Conservation (phyloP, 2,888 invertebrate genomes). For the Myopa tessellatipennis region DNA sequence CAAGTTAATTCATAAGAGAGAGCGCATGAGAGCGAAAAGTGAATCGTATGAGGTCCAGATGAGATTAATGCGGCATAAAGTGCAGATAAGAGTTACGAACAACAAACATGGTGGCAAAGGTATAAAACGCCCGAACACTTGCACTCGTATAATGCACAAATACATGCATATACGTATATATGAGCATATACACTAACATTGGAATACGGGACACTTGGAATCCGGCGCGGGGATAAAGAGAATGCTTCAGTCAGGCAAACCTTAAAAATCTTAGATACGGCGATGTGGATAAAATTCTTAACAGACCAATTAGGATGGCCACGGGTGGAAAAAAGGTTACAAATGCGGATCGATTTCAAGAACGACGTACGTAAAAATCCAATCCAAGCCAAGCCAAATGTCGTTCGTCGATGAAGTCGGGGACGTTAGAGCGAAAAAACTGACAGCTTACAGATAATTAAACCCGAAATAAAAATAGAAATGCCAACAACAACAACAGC, state of each 20-base stretch:
- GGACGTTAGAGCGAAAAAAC: background rate
- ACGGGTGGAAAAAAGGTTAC: background rate
- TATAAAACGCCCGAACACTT: background rate
- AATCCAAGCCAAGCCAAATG: too few species aligned
- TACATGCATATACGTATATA: too few species aligned
- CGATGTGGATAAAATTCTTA: background rate
- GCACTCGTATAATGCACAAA: background rate
- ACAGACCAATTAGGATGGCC: background rate
- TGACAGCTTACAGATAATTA: constrained; percentile 5
- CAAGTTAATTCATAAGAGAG: constrained; percentile 27
- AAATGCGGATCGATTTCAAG: background rate
- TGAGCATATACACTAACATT: background rate
- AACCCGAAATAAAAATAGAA: constrained; percentile 3
- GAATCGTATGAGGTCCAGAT: constrained; percentile 16
- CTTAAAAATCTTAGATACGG: background rate
- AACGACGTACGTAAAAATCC: background rate
- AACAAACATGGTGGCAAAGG: background rate
- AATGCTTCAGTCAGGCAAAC: background rate
- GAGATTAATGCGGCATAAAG: constrained; percentile 43
- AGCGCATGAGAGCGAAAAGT: constrained; percentile 15
- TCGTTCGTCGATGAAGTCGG: too few species aligned
- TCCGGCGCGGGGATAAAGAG: background rate
- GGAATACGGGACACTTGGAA: background rate
- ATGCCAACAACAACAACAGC: constrained; percentile 25
- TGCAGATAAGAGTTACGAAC: background rate